These are phyloP conservation scores for Halichoerus grypus DNA, from an alignment of 2,113 vertebrate species.

Conservation along the genomic window DNA sequence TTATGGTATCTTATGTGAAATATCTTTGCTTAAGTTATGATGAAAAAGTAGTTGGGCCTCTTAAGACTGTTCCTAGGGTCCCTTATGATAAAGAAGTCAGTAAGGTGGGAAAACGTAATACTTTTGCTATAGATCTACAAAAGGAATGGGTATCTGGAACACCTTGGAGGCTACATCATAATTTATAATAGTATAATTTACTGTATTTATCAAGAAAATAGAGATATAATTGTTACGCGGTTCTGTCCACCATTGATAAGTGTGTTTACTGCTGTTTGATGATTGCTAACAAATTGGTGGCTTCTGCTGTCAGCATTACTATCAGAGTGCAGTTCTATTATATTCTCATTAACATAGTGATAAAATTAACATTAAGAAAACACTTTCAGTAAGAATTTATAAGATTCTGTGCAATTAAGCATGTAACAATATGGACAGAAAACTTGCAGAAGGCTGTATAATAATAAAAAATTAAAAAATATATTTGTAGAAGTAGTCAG, in stretches of 20 bases:
- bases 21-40: neutral
- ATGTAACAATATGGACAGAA: constrained; percentile 45
- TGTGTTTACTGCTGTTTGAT: neutral
- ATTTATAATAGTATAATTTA: neutral
- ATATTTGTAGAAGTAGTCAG: constrained; percentile 64
- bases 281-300: neutral
- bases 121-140: neutral
- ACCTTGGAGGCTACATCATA: neutral
- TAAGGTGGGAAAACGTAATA: neutral
- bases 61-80: neutral
- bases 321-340: constrained; percentile 22
- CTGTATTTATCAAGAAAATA: neutral
- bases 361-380: constrained; percentile 55
- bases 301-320: constrained; percentile 44
- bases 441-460: constrained; percentile 44
- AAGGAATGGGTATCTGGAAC: neutral
- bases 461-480: constrained; percentile 48
- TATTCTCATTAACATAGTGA: neutral
- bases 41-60: neutral
- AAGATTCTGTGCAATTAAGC: constrained; percentile 56
- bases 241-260: neutral
- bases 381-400: constrained; percentile 45
- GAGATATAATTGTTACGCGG: neutral
- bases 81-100: neutral
- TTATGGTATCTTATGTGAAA: neutral